phyloP scores from a whole-genome alignment of 1,140 invertebrate genomes.

The Drosophila burlai region DNA sequence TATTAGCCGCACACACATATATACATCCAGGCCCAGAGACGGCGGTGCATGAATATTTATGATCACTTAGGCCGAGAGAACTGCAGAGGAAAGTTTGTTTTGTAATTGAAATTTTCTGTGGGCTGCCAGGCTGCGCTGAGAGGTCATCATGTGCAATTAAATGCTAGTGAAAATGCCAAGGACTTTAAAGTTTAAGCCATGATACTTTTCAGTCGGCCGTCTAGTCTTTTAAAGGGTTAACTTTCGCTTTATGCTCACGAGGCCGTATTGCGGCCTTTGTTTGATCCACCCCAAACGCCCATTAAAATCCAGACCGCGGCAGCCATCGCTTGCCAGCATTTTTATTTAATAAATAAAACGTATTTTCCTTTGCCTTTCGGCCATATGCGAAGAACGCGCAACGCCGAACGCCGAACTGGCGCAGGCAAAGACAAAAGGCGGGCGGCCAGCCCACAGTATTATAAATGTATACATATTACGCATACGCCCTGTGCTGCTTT shows the following conservation, averaged over 20 bases:
- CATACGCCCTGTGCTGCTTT: slow-evolving; percentile 69
- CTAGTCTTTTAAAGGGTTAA: slow-evolving; percentile 16
- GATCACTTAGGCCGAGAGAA: slow-evolving; percentile 37
- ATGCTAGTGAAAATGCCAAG: slow-evolving; percentile 26
- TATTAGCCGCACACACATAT: slow-evolving; percentile 14
- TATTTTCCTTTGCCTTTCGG: slow-evolving; percentile 67
- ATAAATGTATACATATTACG: slow-evolving; percentile 59
- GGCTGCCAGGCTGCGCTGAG: not conserved
- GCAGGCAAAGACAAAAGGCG: slow-evolving; percentile 63
- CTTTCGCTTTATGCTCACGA: slow-evolving; percentile 29
- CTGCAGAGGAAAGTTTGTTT: slow-evolving; percentile 38
- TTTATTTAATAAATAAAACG: slow-evolving; percentile 79
- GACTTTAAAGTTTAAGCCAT: slow-evolving; percentile 20
- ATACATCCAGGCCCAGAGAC: not conserved
- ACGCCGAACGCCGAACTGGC: slow-evolving; percentile 1
- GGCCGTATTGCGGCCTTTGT: slow-evolving; percentile 13
- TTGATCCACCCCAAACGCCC: slow-evolving; percentile 21
- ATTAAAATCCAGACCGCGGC: slow-evolving; percentile 29
- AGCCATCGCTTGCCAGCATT: slow-evolving; percentile 31
- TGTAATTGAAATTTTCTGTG: slow-evolving; percentile 40
- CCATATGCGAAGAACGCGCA: slow-evolving; percentile 40
- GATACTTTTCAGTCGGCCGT: not conserved
- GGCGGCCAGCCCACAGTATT: slow-evolving; percentile 43
- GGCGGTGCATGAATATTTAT: slow-evolving; percentile 45
- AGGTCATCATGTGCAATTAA: slow-evolving; percentile 21